Conservation (phyloP, 1,140 invertebrate species). For the Sarcophaga peregrina region DNA sequence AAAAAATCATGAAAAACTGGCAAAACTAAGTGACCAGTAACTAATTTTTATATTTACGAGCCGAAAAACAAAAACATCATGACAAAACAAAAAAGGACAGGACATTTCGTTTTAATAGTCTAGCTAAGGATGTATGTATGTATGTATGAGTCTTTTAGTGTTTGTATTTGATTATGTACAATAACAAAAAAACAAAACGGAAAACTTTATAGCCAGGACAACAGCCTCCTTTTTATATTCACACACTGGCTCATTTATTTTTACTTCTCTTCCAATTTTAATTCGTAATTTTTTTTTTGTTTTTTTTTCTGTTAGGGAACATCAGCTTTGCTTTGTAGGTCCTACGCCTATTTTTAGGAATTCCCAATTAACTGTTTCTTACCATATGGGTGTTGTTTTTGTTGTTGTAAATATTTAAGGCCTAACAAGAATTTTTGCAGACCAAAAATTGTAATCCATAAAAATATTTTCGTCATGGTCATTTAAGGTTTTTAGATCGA, state of each 20-base stretch:
- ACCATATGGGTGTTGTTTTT: background rate
- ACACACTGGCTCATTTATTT: background rate
- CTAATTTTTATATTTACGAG: constrained; percentile 46
- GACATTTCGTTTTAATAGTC: constrained; percentile 30
- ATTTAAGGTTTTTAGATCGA: constrained; percentile 37
- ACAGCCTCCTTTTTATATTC: background rate
- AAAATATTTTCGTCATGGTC: constrained; percentile 41
- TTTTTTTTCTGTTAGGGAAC: background rate
- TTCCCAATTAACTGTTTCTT: background rate
- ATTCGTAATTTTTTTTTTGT: background rate
- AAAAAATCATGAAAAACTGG: background rate
- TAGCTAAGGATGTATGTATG: constrained; percentile 1
- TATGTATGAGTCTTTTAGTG: background rate
- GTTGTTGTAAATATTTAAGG: background rate
- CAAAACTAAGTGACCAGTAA: constrained; percentile 43
- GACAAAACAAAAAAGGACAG: background rate
- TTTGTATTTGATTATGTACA: background rate
- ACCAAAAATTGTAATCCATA: constrained; percentile 23
- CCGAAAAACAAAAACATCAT: background rate
- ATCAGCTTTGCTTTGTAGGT: background rate
- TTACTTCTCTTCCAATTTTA: background rate
- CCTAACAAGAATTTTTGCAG: constrained; percentile 20
- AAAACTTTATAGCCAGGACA: background rate
- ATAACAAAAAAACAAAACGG: background rate
- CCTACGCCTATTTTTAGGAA: background rate